Evolutionary conservation across 2,888 invertebrate genomes (phyloP).

Genomic region (Zhengitettix transpicula): DNA sequence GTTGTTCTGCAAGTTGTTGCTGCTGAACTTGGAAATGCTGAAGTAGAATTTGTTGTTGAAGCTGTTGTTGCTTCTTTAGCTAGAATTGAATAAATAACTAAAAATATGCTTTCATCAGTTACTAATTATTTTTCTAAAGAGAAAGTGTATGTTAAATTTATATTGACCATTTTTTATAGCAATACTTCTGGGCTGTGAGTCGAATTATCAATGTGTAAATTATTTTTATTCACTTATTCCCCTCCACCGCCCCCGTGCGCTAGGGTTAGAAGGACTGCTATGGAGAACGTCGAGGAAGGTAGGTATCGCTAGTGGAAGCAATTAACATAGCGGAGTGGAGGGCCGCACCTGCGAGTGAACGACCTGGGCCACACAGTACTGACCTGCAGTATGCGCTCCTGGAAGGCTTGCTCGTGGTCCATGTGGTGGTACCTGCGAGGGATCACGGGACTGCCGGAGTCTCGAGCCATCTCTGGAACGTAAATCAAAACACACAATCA

Average conservation of each 20-base stretch:
- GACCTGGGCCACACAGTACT: not conserved
- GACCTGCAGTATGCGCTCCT: conserved; percentile 55
- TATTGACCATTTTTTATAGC: not conserved
- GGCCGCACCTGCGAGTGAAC: no score
- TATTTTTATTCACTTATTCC: not conserved
- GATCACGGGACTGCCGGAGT: no score
- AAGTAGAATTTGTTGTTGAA: conserved; percentile 78
- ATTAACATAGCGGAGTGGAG: no score
- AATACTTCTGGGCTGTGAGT: not conserved
- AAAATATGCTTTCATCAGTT: not conserved
- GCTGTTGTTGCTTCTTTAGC: conserved; percentile 85
- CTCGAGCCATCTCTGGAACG: no score
- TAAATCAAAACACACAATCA: no score
- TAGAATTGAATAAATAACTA: conserved; percentile 32
- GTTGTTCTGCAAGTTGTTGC: conserved; percentile 76
- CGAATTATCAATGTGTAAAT: not conserved
- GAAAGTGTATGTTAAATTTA: not conserved
- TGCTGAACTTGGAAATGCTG: conserved; percentile 86
- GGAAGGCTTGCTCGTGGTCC: conserved; percentile 42
- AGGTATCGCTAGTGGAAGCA: no score
- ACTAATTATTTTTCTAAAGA: not conserved
- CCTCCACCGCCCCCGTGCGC: not conserved
- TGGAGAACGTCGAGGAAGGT: no score
- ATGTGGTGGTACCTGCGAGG: conserved; percentile 24
- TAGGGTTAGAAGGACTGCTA: no score